A percentile compares a stretch with the other conserved stretches of the same genome.
These are phyloP conservation scores for Hydrochoerus hydrochaeris DNA, from an alignment of 2,113 vertebrate genomes.

Conservation along the genomic window DNA sequence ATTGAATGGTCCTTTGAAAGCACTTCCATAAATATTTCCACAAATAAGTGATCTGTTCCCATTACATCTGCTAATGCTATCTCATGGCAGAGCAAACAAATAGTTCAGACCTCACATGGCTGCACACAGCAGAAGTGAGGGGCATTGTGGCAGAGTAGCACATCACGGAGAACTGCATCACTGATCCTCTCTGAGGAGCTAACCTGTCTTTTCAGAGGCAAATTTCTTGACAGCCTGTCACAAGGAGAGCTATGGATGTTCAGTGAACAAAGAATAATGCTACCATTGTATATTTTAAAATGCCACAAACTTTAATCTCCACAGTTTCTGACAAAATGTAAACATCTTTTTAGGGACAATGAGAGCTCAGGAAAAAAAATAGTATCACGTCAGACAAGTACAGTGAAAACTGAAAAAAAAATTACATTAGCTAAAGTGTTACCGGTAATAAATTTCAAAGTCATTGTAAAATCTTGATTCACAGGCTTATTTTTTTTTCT, in stretches of 20 bases:
- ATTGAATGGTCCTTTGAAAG: conserved; percentile 84
- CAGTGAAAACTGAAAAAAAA: not conserved
- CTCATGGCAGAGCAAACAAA: conserved; percentile 83
- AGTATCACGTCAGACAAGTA: not conserved
- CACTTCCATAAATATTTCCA: conserved; percentile 84
- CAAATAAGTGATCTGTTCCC: conserved; percentile 85
- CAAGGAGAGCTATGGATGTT: conserved; percentile 66
- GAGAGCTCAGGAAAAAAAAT: not conserved
- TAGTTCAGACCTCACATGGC: conserved; percentile 82
- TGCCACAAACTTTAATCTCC: conserved; percentile 76
- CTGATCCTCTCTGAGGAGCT: conserved; percentile 81
- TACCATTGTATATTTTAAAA: conserved; percentile 76
- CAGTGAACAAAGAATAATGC: conserved; percentile 81
- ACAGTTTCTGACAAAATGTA: conserved; percentile 76
- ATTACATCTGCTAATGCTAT: conserved; percentile 83
- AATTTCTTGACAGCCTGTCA: conserved; percentile 85
- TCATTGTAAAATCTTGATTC: not conserved
- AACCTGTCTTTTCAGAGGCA: conserved; percentile 83
- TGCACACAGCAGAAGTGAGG: conserved; percentile 75
- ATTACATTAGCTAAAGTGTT: not conserved
- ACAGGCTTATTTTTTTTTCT: conserved; percentile 36
- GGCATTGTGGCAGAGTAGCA: conserved; percentile 65
- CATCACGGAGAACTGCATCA: conserved; percentile 74
- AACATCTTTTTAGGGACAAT: conserved; percentile 60
- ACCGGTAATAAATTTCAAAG: not conserved